Evolutionary conservation across 2,113 vertebrate species (phyloP).

Genomic region (Neopipo cinnamomea): DNA sequence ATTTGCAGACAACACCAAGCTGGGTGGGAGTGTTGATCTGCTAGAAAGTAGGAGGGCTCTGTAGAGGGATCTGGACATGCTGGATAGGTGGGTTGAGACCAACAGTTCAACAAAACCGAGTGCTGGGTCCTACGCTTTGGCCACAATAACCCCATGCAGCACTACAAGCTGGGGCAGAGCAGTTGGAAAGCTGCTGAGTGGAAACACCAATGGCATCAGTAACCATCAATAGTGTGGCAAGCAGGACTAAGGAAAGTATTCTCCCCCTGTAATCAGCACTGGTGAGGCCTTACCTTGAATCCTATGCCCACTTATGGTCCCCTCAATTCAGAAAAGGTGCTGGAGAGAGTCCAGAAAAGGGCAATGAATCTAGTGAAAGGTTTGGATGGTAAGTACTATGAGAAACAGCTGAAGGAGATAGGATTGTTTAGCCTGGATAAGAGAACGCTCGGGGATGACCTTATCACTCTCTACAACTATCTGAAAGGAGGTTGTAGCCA

Average conservation of each 20-base stretch:
- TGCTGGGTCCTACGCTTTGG: background rate
- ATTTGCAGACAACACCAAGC: background rate
- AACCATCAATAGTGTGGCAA: background rate
- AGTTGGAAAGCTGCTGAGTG: background rate
- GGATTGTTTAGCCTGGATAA: background rate
- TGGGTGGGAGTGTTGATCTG: background rate
- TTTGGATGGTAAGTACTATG: background rate
- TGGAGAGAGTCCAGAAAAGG: background rate
- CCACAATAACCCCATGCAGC: background rate
- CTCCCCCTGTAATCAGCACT: background rate
- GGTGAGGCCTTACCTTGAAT: accelerated
- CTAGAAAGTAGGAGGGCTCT: background rate
- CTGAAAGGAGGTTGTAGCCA: background rate
- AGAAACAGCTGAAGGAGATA: background rate
- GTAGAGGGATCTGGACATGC: background rate
- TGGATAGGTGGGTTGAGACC: background rate
- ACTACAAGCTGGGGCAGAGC: background rate
- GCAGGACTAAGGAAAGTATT: background rate
- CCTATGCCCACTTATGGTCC: background rate
- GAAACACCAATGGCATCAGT: background rate
- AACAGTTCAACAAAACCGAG: background rate
- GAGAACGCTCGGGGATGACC: background rate
- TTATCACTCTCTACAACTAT: background rate
- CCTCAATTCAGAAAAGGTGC: background rate
- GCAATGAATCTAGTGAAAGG: background rate